Evolutionary conservation across 1,140 invertebrate species (phyloP).

Genomic region (Pseudomyrmex sp.): DNA sequence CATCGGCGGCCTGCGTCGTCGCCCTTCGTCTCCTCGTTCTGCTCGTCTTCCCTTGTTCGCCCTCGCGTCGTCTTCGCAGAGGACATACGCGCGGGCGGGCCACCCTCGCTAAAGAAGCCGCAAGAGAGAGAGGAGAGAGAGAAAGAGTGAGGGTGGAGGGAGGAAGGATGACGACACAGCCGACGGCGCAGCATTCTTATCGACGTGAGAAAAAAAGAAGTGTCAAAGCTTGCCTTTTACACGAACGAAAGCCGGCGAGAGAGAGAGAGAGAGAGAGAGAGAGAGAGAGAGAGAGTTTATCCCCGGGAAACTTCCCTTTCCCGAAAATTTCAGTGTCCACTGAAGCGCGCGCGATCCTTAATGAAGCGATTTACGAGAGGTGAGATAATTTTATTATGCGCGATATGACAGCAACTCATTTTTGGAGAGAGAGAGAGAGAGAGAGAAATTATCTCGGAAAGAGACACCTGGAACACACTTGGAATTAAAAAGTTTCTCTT

Average conservation of each 20-base stretch:
- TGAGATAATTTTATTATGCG: not conserved
- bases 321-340: conserved; percentile 31
- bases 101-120: conserved; percentile 59
- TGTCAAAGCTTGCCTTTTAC: conserved; percentile 41
- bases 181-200: conserved; percentile 54
- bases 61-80: conserved; percentile 73
- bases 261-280: not conserved
- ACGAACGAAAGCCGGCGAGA: conserved; percentile 33
- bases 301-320: too few species aligned
- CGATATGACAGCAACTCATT: not conserved
- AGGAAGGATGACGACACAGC: conserved; percentile 30
- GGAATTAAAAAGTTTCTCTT: conserved; percentile 21
- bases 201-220: conserved; percentile 57
- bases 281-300: conserved; percentile 12
- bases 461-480: too few species aligned
- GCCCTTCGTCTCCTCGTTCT: conserved; percentile 45
- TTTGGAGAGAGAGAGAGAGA: too few species aligned
- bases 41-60: conserved; percentile 60
- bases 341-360: not conserved
- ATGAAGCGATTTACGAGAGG: conserved; percentile 15
- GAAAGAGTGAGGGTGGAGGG: not conserved
- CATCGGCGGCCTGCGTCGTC: conserved; percentile 32
- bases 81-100: conserved; percentile 64
- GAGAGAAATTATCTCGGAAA: too few species aligned
- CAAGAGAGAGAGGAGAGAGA: conserved; percentile 27